Percentiles rank a stretch among this genome's conserved stretches.
phyloP scores from a whole-genome alignment of 1,140 invertebrate species.

The Helicoverpa zea region DNA sequence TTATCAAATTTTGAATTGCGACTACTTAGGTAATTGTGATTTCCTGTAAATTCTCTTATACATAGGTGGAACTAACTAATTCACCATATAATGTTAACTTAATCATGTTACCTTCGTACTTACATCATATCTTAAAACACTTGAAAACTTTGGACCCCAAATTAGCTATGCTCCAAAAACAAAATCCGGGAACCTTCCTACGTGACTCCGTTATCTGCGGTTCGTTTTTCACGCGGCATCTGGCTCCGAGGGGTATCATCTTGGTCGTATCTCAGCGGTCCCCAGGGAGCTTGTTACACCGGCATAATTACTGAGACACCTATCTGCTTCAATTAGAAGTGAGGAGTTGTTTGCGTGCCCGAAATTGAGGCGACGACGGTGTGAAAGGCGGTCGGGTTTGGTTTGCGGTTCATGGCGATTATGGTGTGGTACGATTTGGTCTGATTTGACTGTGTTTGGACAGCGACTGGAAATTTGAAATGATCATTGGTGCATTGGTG shows the following conservation, averaged over 20 bases:
- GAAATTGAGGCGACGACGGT: slow-evolving; percentile 60
- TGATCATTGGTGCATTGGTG: too few species aligned
- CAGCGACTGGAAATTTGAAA: too few species aligned
- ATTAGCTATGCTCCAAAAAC: slow-evolving; percentile 3
- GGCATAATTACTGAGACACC: slow-evolving; percentile 77
- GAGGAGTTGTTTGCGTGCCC: slow-evolving; percentile 66
- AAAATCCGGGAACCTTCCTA: background rate
- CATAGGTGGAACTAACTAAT: too few species aligned
- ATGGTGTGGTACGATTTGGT: background rate
- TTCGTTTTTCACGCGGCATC: slow-evolving; percentile 64
- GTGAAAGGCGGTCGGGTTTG: slow-evolving; percentile 25
- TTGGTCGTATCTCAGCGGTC: slow-evolving; percentile 55
- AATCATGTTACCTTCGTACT: too few species aligned
- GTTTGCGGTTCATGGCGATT: slow-evolving; percentile 3
- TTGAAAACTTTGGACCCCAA: background rate
- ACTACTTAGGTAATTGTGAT: too few species aligned
- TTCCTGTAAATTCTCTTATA: too few species aligned
- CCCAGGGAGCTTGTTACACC: slow-evolving; percentile 76
- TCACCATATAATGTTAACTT: too few species aligned
- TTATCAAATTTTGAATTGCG: too few species aligned
- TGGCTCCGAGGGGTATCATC: slow-evolving; percentile 58
- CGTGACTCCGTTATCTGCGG: slow-evolving; percentile 45
- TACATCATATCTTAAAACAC: background rate
- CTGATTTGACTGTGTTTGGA: background rate
- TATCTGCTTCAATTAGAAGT: slow-evolving; percentile 74